Conservation (phyloP, 2,888 invertebrate species). For the Tanypteryx hageni region DNA sequence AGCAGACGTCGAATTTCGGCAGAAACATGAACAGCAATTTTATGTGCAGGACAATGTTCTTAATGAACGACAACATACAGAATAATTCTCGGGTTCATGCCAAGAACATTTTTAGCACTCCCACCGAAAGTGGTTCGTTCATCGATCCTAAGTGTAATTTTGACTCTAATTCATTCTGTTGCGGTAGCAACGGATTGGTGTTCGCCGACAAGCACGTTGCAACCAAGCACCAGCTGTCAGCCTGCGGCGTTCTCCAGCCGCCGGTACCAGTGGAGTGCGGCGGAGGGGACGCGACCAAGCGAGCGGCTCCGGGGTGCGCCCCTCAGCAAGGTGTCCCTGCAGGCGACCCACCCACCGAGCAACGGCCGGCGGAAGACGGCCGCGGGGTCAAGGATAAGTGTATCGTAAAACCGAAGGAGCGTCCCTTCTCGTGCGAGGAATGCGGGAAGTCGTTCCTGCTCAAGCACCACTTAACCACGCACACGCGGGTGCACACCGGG, state of each 20-base stretch:
- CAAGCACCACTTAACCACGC: constrained; percentile 65
- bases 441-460: constrained; percentile 65
- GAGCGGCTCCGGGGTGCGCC: not conserved
- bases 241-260: constrained; percentile 36
- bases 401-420: constrained; percentile 39
- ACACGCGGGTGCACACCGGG: constrained; percentile 71
- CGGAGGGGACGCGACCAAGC: not conserved
- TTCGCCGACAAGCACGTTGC: constrained; percentile 72
- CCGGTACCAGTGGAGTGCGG: constrained; percentile 33
- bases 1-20: constrained; percentile 4
- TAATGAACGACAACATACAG: constrained; percentile 68
- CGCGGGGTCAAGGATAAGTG: constrained; percentile 8
- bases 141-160: constrained; percentile 69
- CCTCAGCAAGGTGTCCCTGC: not conserved
- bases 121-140: constrained; percentile 12
- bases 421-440: constrained; percentile 65
- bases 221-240: constrained; percentile 45
- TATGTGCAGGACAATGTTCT: constrained; percentile 69
- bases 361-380: not conserved
- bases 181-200: constrained; percentile 73
- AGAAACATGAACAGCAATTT: constrained; percentile 68
- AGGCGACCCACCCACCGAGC: not conserved
- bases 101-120: constrained; percentile 47
- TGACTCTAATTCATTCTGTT: constrained; percentile 74
- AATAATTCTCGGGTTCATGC: constrained; percentile 67